Evolutionary conservation across 2,888 invertebrate species (phyloP).

Genomic region (Andrena fulva): DNA sequence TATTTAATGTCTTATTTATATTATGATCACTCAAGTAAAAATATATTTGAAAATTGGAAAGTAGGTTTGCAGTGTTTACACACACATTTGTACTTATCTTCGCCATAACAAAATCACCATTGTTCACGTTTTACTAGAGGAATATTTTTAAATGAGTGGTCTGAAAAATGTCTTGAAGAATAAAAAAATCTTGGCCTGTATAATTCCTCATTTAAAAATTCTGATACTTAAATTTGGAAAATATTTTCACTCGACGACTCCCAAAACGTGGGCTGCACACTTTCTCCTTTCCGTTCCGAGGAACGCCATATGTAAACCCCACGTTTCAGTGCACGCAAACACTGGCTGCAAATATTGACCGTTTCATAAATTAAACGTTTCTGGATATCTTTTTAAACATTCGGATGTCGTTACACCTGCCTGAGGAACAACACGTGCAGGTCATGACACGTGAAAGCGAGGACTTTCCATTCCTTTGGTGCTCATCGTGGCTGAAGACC

Average conservation of each 20-base stretch:
- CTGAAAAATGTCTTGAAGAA: too few relatives aligned
- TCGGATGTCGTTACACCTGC: conserved; percentile 9
- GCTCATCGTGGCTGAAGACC: conserved; percentile 20
- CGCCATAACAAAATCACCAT: too few relatives aligned
- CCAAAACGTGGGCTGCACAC: background rate
- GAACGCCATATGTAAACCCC: background rate
- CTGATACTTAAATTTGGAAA: background rate
- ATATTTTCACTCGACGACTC: background rate
- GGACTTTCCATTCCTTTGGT: conserved; percentile 52
- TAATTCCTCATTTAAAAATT: background rate
- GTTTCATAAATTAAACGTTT: conserved; percentile 35
- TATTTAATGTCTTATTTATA: too few relatives aligned
- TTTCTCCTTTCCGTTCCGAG: conserved; percentile 22
- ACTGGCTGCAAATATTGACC: conserved; percentile 38
- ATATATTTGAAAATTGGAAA: too few relatives aligned
- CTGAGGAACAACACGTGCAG: conserved; percentile 18
- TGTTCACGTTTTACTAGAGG: too few relatives aligned
- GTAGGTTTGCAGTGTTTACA: too few relatives aligned
- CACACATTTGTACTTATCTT: too few relatives aligned
- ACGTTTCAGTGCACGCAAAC: background rate
- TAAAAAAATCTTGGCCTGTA: background rate
- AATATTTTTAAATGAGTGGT: too few relatives aligned
- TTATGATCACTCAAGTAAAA: too few relatives aligned
- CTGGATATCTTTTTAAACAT: conserved; percentile 21
- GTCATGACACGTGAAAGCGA: conserved; percentile 55